phyloP scores from a whole-genome alignment of 2,888 invertebrate genomes.

The Bhutanitis thaidina region DNA sequence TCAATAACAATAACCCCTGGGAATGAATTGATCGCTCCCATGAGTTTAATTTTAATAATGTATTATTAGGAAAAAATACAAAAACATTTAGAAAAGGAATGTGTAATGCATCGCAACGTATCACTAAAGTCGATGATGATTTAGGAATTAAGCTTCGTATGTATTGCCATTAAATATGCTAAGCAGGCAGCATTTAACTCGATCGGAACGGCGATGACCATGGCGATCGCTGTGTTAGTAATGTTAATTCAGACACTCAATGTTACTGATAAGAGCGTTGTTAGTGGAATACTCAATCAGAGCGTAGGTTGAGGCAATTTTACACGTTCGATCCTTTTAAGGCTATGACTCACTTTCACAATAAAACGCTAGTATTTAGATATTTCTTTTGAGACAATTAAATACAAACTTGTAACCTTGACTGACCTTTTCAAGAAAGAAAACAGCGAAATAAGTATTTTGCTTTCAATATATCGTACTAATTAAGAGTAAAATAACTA shows the following conservation, averaged over 20 bases:
- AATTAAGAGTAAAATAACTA: too few relatives aligned
- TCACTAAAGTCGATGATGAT: background rate
- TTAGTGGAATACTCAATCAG: conserved; percentile 33
- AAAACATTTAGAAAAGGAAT: too few relatives aligned
- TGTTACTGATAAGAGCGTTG: conserved; percentile 35
- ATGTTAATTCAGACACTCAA: conserved; percentile 55
- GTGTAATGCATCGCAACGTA: too few relatives aligned
- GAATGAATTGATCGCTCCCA: too few relatives aligned
- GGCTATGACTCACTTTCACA: conserved; percentile 60
- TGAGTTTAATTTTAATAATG: too few relatives aligned
- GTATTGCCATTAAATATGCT: conserved; percentile 17
- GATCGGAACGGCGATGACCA: conserved; percentile 33
- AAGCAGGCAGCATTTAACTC: conserved; percentile 10
- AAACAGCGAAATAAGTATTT: too few relatives aligned
- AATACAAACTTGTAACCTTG: too few relatives aligned
- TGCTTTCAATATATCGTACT: too few relatives aligned
- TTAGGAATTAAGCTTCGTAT: conserved; percentile 1
- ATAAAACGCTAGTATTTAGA: background rate
- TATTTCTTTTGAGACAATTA: too few relatives aligned
- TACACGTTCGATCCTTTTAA: conserved; percentile 1
- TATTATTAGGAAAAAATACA: too few relatives aligned
- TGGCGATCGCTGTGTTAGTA: conserved; percentile 51
- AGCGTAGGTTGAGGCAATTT: conserved; percentile 25
- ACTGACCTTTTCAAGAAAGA: too few relatives aligned
- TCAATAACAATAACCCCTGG: too few relatives aligned